Percentiles rank a stretch among this genome's conserved stretches.
Evolutionary conservation across 2,113 vertebrate genomes (phyloP).

Genomic region (Microtus oregoni): DNA sequence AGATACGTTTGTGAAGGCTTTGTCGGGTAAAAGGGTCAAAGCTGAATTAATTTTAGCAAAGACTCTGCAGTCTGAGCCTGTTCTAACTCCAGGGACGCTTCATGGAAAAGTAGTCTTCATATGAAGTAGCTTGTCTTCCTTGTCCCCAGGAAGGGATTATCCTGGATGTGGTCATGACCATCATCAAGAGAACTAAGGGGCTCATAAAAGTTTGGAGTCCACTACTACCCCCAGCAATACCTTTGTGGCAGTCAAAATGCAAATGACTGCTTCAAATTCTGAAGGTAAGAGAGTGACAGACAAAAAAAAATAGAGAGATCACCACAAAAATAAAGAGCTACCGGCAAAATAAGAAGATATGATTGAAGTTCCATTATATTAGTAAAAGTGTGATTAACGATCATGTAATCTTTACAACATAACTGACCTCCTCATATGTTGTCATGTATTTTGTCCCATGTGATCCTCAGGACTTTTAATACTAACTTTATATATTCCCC

Average conservation of each 20-base stretch:
- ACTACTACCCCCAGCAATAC: background rate
- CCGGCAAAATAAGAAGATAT: background rate
- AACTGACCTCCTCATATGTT: background rate
- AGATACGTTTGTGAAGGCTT: background rate
- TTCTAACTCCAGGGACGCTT: background rate
- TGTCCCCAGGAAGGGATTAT: background rate
- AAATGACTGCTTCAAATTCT: slow-evolving; percentile 14
- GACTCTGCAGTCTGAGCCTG: background rate
- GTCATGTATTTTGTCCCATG: background rate
- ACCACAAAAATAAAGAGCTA: background rate
- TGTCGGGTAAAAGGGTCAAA: background rate
- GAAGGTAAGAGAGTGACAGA: background rate
- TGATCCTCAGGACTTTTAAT: background rate
- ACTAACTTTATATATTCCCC: slow-evolving; percentile 40
- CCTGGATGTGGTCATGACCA: background rate
- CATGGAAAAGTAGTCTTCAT: background rate
- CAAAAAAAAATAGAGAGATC: background rate
- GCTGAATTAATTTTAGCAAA: background rate
- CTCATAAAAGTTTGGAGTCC: background rate
- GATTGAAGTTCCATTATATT: background rate
- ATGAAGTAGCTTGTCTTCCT: background rate
- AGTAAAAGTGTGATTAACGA: background rate
- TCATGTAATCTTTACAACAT: background rate
- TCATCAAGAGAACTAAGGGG: background rate
- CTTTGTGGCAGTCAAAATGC: background rate